Evolutionary conservation across 2,797 vertebrate genomes (phyloP).

Genomic region (Clarias laeviceps): DNA sequence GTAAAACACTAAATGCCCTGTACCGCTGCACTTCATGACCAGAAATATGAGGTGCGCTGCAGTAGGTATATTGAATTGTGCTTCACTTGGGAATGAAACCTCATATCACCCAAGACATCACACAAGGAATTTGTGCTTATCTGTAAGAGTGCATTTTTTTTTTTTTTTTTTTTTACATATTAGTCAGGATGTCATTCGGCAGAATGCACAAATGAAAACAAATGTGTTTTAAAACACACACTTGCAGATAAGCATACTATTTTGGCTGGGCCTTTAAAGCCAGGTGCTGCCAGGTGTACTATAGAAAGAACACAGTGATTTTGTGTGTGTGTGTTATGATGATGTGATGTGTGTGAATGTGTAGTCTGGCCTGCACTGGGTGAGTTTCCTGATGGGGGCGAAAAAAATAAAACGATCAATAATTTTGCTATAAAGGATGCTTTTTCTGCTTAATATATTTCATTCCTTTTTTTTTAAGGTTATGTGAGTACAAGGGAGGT

Average conservation of each 20-base stretch:
- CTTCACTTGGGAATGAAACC: constrained; percentile 18
- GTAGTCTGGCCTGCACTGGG: constrained; percentile 76
- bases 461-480: not conserved
- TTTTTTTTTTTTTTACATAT: not conserved
- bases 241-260: constrained; percentile 10
- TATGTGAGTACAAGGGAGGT: not conserved
- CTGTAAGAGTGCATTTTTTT: constrained; percentile 6
- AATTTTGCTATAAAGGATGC: constrained; percentile 67
- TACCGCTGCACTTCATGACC: not conserved
- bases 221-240: not conserved
- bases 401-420: constrained; percentile 82
- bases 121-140: constrained; percentile 16
- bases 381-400: constrained; percentile 64
- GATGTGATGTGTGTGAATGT: constrained; percentile 62
- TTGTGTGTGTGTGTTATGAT: constrained; percentile 51
- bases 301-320: constrained; percentile 45
- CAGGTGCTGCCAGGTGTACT: constrained; percentile 49
- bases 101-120: constrained; percentile 2
- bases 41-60: constrained; percentile 1
- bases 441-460: not conserved
- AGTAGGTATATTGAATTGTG: constrained; percentile 39
- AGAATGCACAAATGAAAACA: not conserved
- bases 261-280: not conserved
- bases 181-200: not conserved
- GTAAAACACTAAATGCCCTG: not conserved